These are phyloP conservation scores for Phortica magna DNA, from an alignment of 2,888 invertebrate species.

Conservation along the genomic window DNA sequence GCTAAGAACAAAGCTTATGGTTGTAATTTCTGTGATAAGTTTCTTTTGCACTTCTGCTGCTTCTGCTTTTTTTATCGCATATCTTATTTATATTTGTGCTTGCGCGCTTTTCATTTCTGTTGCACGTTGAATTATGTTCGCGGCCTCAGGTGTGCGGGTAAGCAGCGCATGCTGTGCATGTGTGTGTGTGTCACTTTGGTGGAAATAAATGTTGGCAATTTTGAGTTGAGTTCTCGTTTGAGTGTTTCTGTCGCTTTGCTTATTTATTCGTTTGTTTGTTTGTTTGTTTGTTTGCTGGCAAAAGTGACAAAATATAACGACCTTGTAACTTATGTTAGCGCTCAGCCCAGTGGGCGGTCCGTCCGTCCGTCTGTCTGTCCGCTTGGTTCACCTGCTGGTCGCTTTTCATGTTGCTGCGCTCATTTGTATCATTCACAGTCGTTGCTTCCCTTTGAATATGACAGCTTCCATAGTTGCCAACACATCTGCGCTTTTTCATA, in stretches of 20 bases:
- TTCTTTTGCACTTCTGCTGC: too few relatives aligned
- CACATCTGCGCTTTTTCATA: too few relatives aligned
- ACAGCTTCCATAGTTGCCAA: too few relatives aligned
- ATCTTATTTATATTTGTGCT: too few relatives aligned
- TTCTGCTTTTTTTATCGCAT: too few relatives aligned
- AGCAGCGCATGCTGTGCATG: background rate
- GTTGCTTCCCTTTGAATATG: background rate
- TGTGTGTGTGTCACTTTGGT: background rate
- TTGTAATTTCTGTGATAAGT: background rate
- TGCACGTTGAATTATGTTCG: background rate
- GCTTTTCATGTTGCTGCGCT: conserved; percentile 1
- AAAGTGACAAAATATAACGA: conserved; percentile 55
- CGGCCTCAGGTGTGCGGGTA: conserved; percentile 2
- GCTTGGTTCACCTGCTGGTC: background rate
- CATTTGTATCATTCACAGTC: background rate
- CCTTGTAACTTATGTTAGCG: conserved; percentile 46
- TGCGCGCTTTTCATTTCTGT: background rate
- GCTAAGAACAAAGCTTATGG: conserved; percentile 37
- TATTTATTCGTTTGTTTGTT: conserved; percentile 36
- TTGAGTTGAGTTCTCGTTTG: conserved; percentile 39
- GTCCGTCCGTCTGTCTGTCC: background rate
- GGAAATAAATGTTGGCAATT: conserved; percentile 52
- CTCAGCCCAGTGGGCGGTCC: background rate
- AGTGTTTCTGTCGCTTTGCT: background rate
- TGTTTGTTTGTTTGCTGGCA: conserved; percentile 40